These are phyloP conservation scores for Scaptomyza pallida DNA, from an alignment of 1,140 invertebrate species.

Conservation along the genomic window DNA sequence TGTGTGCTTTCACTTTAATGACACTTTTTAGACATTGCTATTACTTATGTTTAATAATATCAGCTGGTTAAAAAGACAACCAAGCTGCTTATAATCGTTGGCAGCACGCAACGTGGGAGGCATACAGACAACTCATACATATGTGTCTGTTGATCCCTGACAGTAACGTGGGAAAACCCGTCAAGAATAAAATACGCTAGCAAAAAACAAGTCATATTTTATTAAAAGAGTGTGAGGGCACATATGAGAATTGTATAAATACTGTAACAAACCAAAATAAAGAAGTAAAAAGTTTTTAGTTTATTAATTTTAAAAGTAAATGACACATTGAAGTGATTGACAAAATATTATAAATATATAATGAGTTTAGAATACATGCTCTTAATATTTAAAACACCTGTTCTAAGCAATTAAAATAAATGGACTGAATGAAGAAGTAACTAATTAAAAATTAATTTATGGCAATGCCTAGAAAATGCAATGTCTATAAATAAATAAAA, in stretches of 20 bases:
- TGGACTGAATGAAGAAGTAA: too few relatives aligned
- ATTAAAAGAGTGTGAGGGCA: not conserved
- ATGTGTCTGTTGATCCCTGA: not conserved
- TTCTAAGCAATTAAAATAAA: too few relatives aligned
- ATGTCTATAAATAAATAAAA: too few relatives aligned
- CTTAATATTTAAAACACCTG: not conserved
- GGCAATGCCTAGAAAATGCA: too few relatives aligned
- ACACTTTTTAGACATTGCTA: constrained; percentile 57
- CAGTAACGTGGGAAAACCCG: not conserved
- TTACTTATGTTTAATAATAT: constrained; percentile 65
- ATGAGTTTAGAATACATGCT: too few relatives aligned
- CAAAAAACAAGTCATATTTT: not conserved
- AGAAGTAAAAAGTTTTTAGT: too few relatives aligned
- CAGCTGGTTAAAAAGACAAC: constrained; percentile 16
- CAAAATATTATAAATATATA: too few relatives aligned
- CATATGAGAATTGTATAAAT: not conserved
- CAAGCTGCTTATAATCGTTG: not conserved
- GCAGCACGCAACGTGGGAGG: constrained; percentile 6
- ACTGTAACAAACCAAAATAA: too few relatives aligned
- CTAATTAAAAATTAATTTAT: too few relatives aligned
- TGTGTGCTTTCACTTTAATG: constrained; percentile 49
- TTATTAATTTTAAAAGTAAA: too few relatives aligned
- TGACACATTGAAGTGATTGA: too few relatives aligned
- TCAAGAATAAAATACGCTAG: not conserved
- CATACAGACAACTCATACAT: not conserved